Conservation (phyloP, 2,113 vertebrate species). For the Oreocharis arfaki region DNA sequence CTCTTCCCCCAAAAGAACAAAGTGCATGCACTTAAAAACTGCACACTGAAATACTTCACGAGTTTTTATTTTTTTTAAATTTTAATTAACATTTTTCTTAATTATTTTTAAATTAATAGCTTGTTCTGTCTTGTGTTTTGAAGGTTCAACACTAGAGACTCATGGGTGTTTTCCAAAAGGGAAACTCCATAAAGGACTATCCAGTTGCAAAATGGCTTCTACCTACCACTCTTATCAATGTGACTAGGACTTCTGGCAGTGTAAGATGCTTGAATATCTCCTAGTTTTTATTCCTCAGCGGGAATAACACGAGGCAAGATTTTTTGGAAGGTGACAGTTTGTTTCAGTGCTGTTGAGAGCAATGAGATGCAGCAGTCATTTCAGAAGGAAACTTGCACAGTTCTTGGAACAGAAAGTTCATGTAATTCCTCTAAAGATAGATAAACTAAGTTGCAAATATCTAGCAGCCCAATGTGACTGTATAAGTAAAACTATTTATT, state of each 20-base stretch:
- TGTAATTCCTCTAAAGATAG: background rate
- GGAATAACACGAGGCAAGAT: background rate
- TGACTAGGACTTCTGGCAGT: background rate
- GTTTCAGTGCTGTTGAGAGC: background rate
- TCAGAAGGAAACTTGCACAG: background rate
- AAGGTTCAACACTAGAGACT: background rate
- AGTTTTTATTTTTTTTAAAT: background rate
- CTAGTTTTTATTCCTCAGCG: background rate
- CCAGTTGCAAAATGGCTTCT: background rate
- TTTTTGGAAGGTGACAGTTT: background rate
- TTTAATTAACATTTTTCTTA: background rate
- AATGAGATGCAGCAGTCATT: background rate
- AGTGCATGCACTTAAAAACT: background rate
- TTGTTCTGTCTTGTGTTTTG: background rate
- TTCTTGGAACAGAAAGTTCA: background rate
- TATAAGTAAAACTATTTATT: background rate
- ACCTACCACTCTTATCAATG: background rate
- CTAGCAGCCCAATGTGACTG: accelerated
- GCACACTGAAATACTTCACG: background rate
- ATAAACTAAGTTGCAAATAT: background rate
- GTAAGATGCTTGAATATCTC: background rate
- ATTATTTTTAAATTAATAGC: background rate
- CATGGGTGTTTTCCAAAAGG: background rate
- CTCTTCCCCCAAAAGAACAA: background rate
- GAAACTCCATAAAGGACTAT: background rate